phyloP scores from a whole-genome alignment of 2,888 invertebrate genomes.

The Cephus pygmeus region DNA sequence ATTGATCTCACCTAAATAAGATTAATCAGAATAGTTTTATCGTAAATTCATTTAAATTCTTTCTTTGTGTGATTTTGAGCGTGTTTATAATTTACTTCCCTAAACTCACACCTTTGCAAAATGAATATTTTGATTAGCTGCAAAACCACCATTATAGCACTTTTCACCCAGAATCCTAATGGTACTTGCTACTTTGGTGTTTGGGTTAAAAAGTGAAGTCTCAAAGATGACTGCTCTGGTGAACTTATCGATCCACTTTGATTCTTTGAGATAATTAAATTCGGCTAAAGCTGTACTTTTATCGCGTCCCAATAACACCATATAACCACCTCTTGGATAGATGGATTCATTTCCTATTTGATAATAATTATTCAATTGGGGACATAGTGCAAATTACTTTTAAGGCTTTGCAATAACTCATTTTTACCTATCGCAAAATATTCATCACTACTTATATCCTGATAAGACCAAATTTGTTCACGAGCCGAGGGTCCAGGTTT shows the following conservation, averaged over 20 bases:
- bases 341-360: neutral
- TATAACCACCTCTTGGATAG: conserved; percentile 1
- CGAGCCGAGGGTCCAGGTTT: neutral
- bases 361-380: neutral
- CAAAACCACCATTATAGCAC: conserved; percentile 1
- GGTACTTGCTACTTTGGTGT: neutral
- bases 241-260: neutral
- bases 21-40: neutral
- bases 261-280: neutral
- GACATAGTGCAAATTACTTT: neutral
- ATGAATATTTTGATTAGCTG: neutral
- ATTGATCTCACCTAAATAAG: neutral
- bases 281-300: neutral
- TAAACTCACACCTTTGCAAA: neutral
- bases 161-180: neutral
- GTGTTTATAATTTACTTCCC: no score
- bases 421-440: neutral
- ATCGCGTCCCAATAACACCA: neutral
- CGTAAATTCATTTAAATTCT: no score
- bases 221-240: neutral
- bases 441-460: neutral
- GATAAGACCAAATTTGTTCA: no score
- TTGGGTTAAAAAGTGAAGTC: neutral
- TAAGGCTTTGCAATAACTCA: neutral
- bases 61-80: no score